Base-by-base conservation (phyloP, 2,888 invertebrate genomes). In the Microctonus hyperodae region DNA sequence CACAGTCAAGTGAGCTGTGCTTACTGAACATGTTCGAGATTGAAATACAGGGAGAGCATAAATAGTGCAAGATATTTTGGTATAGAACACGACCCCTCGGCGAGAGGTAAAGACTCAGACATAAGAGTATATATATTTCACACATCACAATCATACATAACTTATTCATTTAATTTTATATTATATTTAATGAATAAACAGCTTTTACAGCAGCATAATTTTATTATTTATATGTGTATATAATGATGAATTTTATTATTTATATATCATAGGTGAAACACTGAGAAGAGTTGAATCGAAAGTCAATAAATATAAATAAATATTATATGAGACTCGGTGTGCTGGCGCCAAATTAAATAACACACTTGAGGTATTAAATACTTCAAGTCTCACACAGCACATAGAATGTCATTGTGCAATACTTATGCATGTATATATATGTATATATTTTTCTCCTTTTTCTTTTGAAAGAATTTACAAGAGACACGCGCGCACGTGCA, bases 51-150 rank as follows among this genome's bases (percentile, higher is more conserved):
- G 10, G 37, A 51, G 51, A 37, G 62, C 62, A 23, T 53, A 62
- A 62, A 62, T 62, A 62, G 62, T 62, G 35, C 16, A 62, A 35
- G 62, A 53, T 62, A 62, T 62, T 62, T 62, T 62, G 23, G 62
- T 51, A 37, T n/a, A 35, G 20, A 37, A 20, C 23, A n/a, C 28
- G 25, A 28, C n/a, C 44, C 16, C 59, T 59, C 40, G 31, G 28
- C 10, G 31, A 31, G 31, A 55, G 10, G 31, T 55, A 55, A 31
- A 31, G 16, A 16, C 44, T 44, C 9, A 44, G 44, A 44, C 44
- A 44, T 44, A 16, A 44, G 44, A 44, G 44, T 2, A 44, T 44
- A 16, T 13, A 37, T n/a, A 1, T 28, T 44, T 7, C 16, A 44
- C 44, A 44, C 16, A 44, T 44, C 44, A 44, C 4, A 16, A 44